Evolutionary conservation across 2,797 vertebrate genomes (phyloP), one percentile per base, ranked within the genome.

Genomic region (Chaenodraco wilsoni): DNA sequence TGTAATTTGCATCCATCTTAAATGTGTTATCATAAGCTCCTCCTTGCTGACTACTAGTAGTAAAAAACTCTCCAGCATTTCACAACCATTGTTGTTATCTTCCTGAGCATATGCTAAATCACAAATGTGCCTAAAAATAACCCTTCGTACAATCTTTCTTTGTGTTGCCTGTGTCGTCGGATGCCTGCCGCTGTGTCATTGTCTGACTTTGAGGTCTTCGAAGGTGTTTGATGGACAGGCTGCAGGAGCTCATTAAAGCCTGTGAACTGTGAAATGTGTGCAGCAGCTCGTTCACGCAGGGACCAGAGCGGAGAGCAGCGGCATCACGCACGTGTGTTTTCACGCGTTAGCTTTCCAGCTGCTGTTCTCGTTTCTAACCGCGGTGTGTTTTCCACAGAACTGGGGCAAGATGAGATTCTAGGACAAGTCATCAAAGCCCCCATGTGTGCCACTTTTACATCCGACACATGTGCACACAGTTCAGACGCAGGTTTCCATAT

Each of bases 201-300:
- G 65, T 66, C 48, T 69, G 84, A 69, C 74, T 69, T 41, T 5
- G 31, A 55, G 70, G 78, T 85, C 72, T 78, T 65, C 9, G 59
- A 33, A 86, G 88, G 81, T 90, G 81, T 56, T 65, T 91, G 88
- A 92, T 90, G 89, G 90, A 92, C 87, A 79, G 82, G 76, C 88
- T 85, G 82, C 87, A 81, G 74, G 69, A 84, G 72, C 88, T 88
- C 85, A 89, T 92, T 91, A 93, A 87, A 92, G 81, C 75, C 79
- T 69, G 76, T 88, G 84, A 90, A 85, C 86, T 92, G 33, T 81
- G 84, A 93, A 91, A 94, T 86, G 72, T 62, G 82, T 70, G 31
- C 69, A 67, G 4, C 44, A 0, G 21, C 72, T 72, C 9, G 2
- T 57, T 77, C 75, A 63, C 67, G 43, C 44, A 1, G 65, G 41